These are phyloP conservation scores for Autographa gamma DNA, from an alignment of 2,888 invertebrate species.

Conservation along the genomic window DNA sequence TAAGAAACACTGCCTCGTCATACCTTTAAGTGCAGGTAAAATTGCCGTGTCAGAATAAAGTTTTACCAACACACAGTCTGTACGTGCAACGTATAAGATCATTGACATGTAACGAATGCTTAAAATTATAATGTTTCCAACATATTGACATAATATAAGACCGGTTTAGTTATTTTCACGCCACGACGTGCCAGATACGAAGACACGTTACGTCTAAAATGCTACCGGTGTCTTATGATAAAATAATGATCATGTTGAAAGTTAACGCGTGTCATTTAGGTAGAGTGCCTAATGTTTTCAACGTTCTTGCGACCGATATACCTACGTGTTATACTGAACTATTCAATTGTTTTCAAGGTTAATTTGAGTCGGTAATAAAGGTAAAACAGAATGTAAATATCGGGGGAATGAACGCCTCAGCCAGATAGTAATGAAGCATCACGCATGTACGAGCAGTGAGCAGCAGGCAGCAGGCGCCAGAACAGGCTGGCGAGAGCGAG, in stretches of 20 bases:
- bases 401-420: conserved; percentile 39
- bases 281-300: conserved; percentile 19
- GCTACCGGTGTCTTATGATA: conserved; percentile 46
- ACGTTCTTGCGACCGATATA: conserved; percentile 7
- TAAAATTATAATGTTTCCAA: conserved; percentile 64
- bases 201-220: conserved; percentile 36
- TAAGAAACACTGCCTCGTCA: conserved; percentile 18
- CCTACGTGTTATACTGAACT: conserved; percentile 15
- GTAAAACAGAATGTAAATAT: conserved; percentile 33
- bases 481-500: conserved; percentile 46
- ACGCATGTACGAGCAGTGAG: conserved; percentile 40
- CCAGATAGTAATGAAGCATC: conserved; percentile 61
- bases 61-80: conserved; percentile 38
- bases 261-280: conserved; percentile 26
- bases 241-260: conserved; percentile 30
- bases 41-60: conserved; percentile 37
- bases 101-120: conserved; percentile 70
- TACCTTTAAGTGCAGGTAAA: conserved; percentile 29
- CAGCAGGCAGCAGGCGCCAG: conserved; percentile 59
- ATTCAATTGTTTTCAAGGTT: conserved; percentile 36
- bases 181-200: conserved; percentile 50
- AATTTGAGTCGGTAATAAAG: conserved; percentile 9
- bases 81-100: conserved; percentile 60
- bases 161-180: conserved; percentile 60
- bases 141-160: conserved; percentile 63